These are phyloP conservation scores for Mimachlamys varia DNA, from an alignment of 2,888 invertebrate genomes.

Conservation along the genomic window DNA sequence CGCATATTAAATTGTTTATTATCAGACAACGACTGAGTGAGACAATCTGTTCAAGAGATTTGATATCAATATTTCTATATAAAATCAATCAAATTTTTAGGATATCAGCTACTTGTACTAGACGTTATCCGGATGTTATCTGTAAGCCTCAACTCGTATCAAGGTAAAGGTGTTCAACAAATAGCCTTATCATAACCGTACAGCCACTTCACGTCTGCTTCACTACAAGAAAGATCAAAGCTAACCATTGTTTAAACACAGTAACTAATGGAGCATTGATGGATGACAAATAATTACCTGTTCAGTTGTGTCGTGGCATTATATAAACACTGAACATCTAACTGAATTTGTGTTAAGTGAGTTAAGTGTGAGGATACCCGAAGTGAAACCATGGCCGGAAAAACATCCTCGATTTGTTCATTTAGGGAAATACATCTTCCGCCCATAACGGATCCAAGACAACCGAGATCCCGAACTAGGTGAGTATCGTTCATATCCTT, in stretches of 20 bases:
- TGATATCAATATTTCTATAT: not conserved
- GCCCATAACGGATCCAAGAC: not conserved
- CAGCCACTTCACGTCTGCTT: not conserved
- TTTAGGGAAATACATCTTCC: not conserved
- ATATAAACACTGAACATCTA: too few relatives aligned
- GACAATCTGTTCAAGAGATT: too few relatives aligned
- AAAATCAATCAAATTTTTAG: not conserved
- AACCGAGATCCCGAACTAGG: not conserved
- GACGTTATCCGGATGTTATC: not conserved
- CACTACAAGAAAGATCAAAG: not conserved
- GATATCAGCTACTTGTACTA: not conserved
- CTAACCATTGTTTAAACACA: not conserved
- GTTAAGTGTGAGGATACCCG: not conserved
- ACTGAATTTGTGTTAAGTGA: too few relatives aligned
- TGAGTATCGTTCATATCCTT: not conserved
- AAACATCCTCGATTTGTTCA: slow-evolving; percentile 4
- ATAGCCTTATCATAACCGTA: not conserved
- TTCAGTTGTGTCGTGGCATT: too few relatives aligned
- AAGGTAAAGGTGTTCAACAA: not conserved
- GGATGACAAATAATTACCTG: too few relatives aligned
- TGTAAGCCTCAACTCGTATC: not conserved
- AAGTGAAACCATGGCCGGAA: not conserved
- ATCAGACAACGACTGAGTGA: too few relatives aligned
- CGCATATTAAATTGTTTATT: too few relatives aligned
- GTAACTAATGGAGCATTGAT: not conserved